Base-by-base conservation (phyloP, 2,888 invertebrate genomes). In the Lomographa bimaculata region DNA sequence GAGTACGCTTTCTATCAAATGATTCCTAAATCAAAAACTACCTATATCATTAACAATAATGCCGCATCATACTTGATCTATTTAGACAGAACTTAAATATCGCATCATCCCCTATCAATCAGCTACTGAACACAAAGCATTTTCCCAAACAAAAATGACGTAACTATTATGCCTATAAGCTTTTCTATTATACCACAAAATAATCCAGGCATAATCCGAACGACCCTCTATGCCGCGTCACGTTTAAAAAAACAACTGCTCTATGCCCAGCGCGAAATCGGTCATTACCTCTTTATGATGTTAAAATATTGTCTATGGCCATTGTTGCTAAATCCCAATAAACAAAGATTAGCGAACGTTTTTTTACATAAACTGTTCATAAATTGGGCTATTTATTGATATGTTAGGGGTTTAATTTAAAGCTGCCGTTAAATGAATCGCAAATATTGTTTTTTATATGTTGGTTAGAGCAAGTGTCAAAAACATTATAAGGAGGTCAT, bases 311-410 rank as follows among this genome's bases (percentile, higher is more conserved):
- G 43, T 50, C 46, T 45, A 49, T 54, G 54, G 50, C 48, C 28
- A 35, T 49, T 49, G 47, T 50, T 43, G 36, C 24, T 39, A 44
- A 29, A 48, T 42, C 52, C 38, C 29, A 50, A 79, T 82, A 82
- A 84, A 84, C 81, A 82, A 80, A 73, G 80, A 79, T 83, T 81
- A 80, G 39, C 34, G 30, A 39, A 49, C 36, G 43, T 34, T 57
- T 59, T 51, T 50, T 60, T 14, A 4, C 4, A 14, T 14, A 47
- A 42, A 21, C 26, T 35, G 25, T 25, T 36, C 44, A 50, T 57
- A 60, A 47, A 59, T 56, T 54, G 47, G 54, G 64, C 47, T 45
- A 54, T 68, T 61, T 76, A 74, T 77, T 75, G 64, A 74, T 73
- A 71, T 59, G 71, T 70, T 25, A 46, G 54, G 63, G 68, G 66